Percentiles rank a stretch among this genome's conserved stretches.
phyloP scores from a whole-genome alignment of 2,797 vertebrate genomes.

The Acipenser ruthenus region DNA sequence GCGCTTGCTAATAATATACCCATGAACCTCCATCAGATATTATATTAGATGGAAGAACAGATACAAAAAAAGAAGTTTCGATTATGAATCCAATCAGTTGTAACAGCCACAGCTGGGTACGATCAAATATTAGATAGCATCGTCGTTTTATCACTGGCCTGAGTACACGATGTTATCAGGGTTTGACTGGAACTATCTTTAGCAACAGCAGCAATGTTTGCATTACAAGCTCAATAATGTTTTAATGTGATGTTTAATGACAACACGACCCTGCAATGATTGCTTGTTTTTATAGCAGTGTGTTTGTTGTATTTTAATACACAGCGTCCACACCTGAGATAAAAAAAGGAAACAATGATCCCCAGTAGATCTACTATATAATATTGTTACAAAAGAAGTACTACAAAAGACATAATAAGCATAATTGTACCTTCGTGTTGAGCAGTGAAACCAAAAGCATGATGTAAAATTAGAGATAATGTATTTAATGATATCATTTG shows the following conservation, averaged over 20 bases:
- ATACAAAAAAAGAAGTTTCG: not conserved
- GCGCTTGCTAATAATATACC: not conserved
- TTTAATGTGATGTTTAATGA: not conserved
- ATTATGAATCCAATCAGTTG: conserved; percentile 1
- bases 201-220: conserved; percentile 1
- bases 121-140: conserved; percentile 3
- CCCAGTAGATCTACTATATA: too few species aligned
- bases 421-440: too few species aligned
- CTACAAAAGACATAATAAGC: too few species aligned
- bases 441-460: too few species aligned
- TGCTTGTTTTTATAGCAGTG: too few species aligned
- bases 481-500: too few species aligned
- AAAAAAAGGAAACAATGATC: too few species aligned
- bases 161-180: not conserved
- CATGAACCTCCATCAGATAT: not conserved
- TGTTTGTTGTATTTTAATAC: too few species aligned
- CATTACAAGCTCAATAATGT: conserved; percentile 4
- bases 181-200: not conserved
- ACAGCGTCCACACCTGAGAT: too few species aligned
- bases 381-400: too few species aligned
- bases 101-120: not conserved
- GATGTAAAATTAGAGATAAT: too few species aligned
- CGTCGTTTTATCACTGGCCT: not conserved
- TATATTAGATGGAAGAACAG: not conserved
- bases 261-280: too few species aligned